Evolutionary conservation across 2,113 vertebrate genomes (phyloP).

Genomic region (Tor tambroides): DNA sequence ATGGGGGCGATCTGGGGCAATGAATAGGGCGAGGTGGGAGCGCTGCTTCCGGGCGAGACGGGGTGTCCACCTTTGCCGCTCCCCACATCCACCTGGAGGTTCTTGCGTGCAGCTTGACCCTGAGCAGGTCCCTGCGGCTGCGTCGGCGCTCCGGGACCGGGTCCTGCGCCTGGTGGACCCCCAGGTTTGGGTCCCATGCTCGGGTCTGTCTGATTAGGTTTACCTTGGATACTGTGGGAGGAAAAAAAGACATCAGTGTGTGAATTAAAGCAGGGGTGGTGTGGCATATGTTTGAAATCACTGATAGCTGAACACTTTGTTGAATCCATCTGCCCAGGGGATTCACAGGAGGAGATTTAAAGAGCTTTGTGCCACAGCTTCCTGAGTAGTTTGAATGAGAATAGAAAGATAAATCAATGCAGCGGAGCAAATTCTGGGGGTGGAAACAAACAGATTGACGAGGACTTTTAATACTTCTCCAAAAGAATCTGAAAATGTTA

Average conservation of each 20-base stretch:
- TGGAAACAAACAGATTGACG: not conserved
- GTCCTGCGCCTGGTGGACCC: constrained; percentile 33
- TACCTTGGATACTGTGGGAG: constrained; percentile 57
- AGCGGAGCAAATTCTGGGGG: not conserved
- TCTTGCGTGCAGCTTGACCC: constrained; percentile 72
- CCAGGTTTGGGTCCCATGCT: constrained; percentile 67
- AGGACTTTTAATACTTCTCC: not conserved
- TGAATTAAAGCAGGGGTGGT: constrained; percentile 6
- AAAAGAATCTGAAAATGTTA: not conserved
- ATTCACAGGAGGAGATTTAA: constrained; percentile 15
- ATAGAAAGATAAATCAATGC: constrained; percentile 23
- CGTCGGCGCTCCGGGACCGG: constrained; percentile 20
- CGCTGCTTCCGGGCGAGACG: constrained; percentile 87
- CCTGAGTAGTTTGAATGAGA: constrained; percentile 23
- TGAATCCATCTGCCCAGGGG: constrained; percentile 3
- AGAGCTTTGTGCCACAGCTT: constrained; percentile 16
- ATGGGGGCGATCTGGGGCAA: constrained; percentile 96
- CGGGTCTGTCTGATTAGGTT: constrained; percentile 69
- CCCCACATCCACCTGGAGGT: constrained; percentile 76
- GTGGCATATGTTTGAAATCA: constrained; percentile 14
- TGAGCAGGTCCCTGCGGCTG: constrained; percentile 29
- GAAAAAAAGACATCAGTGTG: constrained; percentile 33
- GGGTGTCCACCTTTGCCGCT: constrained; percentile 73
- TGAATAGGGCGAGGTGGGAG: constrained; percentile 94
- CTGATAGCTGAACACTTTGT: constrained; percentile 4